phyloP scores from a whole-genome alignment of 2,888 invertebrate genomes.

The Leptopilina drosophilae region DNA sequence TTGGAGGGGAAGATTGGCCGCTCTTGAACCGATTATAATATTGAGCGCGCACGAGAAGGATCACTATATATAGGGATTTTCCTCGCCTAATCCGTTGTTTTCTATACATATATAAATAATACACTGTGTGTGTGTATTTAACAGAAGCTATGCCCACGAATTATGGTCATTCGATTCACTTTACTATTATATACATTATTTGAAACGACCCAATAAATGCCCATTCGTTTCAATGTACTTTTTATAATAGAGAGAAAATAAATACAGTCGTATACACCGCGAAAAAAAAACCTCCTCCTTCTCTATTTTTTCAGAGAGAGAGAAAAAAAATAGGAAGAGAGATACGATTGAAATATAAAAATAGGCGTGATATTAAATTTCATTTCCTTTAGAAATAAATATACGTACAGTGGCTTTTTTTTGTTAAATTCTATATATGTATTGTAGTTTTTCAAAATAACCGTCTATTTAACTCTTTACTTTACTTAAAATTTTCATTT shows the following conservation, averaged over 20 bases:
- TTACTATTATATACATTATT: constrained; percentile 3
- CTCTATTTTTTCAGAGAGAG: no score
- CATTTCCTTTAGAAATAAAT: not conserved
- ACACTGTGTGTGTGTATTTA: constrained; percentile 13
- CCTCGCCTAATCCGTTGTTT: constrained; percentile 59
- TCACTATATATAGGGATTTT: constrained; percentile 46
- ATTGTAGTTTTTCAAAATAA: not conserved
- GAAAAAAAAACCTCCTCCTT: not conserved
- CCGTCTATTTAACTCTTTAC: constrained; percentile 1
- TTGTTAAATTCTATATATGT: not conserved
- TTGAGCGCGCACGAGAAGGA: constrained; percentile 54
- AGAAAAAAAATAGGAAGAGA: not conserved
- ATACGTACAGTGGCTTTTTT: not conserved
- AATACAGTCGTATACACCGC: constrained; percentile 10
- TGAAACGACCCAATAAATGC: constrained; percentile 54
- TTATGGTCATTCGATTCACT: constrained; percentile 24
- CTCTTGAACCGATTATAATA: constrained; percentile 47
- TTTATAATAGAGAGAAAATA: constrained; percentile 31
- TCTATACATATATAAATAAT: constrained; percentile 26
- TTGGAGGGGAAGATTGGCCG: constrained; percentile 48
- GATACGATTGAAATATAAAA: constrained; percentile 11
- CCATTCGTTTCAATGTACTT: constrained; percentile 31
- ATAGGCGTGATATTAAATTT: constrained; percentile 36
- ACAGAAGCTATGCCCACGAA: constrained; percentile 13
- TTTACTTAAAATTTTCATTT: not conserved